phyloP scores from a whole-genome alignment of 2,113 vertebrate species.

The Pterophyllum scalare region DNA sequence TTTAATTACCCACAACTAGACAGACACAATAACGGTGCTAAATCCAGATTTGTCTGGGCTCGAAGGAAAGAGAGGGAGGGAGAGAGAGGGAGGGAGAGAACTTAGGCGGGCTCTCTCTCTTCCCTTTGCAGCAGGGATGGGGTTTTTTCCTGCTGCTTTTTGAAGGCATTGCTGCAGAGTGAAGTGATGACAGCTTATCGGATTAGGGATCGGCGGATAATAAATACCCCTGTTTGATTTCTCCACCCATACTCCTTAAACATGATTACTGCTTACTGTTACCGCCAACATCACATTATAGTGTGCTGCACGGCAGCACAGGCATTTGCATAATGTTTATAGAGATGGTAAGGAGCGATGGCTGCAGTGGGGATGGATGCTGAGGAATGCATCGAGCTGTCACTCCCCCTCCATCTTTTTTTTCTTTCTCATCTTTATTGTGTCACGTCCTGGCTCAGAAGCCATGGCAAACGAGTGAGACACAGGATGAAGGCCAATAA shows the following conservation, averaged over 20 bases:
- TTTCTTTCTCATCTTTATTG: background rate
- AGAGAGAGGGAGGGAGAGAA: constrained; percentile 19
- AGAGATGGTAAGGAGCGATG: constrained; percentile 54
- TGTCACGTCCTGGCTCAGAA: background rate
- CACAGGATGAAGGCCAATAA: background rate
- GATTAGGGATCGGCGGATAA: constrained; percentile 77
- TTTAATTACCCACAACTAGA: constrained; percentile 80
- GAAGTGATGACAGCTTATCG: constrained; percentile 81
- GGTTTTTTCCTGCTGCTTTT: constrained; percentile 5
- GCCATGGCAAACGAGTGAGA: background rate
- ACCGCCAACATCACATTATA: constrained; percentile 63
- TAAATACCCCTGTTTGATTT: constrained; percentile 80
- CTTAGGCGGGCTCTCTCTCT: constrained; percentile 11
- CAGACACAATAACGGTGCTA: constrained; percentile 74
- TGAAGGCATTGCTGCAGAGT: constrained; percentile 67
- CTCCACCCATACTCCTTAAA: constrained; percentile 75
- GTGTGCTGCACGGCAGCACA: constrained; percentile 24
- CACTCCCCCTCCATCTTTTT: constrained; percentile 41
- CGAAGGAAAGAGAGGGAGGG: constrained; percentile 33
- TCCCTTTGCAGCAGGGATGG: constrained; percentile 42
- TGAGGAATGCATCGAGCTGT: constrained; percentile 39
- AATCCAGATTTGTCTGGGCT: constrained; percentile 63
- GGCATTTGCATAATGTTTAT: constrained; percentile 70
- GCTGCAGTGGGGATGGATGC: constrained; percentile 43
- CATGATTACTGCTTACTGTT: constrained; percentile 79